Evolutionary conservation across 2,888 invertebrate species (phyloP).

Genomic region (Dicroscelio sp.): DNA sequence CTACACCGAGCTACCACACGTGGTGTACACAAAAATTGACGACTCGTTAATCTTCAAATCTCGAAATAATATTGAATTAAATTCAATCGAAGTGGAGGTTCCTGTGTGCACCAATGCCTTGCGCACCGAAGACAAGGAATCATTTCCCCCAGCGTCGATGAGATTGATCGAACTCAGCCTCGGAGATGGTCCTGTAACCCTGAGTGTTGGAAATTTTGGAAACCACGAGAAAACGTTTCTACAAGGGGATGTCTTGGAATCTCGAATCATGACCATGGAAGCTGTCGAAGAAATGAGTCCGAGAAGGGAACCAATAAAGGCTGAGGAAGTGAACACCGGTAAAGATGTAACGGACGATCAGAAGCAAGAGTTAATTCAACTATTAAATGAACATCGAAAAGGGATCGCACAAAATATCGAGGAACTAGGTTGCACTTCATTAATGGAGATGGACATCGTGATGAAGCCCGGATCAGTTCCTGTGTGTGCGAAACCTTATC

Average conservation of each 20-base stretch:
- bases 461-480: conserved; percentile 21
- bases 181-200: too few species aligned
- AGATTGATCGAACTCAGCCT: too few species aligned
- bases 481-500: conserved; percentile 40
- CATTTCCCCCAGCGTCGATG: too few species aligned
- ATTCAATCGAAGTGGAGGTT: too few species aligned
- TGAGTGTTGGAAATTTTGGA: too few species aligned
- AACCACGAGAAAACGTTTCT: too few species aligned
- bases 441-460: conserved; percentile 22
- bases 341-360: not conserved
- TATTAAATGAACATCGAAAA: not conserved
- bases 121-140: too few species aligned
- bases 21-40: conserved; percentile 3
- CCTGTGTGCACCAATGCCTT: too few species aligned
- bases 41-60: too few species aligned
- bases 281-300: not conserved
- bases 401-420: conserved; percentile 22
- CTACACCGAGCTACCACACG: conserved; percentile 42
- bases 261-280: not conserved
- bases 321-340: not conserved
- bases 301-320: not conserved
- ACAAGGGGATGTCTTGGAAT: not conserved
- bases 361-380: not conserved
- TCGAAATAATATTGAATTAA: too few species aligned
- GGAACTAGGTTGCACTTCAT: conserved; percentile 29